Conservation (phyloP, 2,888 invertebrate species). For the Agonopterix subpropinquella region DNA sequence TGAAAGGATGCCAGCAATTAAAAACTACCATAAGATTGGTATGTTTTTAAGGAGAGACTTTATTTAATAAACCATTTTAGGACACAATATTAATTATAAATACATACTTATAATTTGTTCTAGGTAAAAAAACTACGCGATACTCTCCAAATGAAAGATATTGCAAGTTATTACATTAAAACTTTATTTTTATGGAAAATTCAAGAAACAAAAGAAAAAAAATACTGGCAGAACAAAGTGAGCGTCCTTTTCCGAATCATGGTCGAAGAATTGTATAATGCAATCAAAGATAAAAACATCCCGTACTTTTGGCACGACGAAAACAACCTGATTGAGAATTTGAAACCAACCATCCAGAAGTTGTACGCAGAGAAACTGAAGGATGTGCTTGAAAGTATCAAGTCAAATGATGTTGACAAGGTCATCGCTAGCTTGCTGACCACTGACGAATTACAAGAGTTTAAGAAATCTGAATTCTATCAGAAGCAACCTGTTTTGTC, state of each 20-base stretch:
- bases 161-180: constrained; percentile 77
- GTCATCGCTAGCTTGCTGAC: constrained; percentile 35
- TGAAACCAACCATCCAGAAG: constrained; percentile 38
- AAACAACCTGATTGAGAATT: constrained; percentile 46
- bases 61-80: no score
- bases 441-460: constrained; percentile 34
- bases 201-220: constrained; percentile 34
- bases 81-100: neutral
- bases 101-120: constrained; percentile 14
- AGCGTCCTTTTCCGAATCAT: constrained; percentile 43
- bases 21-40: constrained; percentile 64
- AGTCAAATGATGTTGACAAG: constrained; percentile 41
- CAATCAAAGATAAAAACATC: constrained; percentile 39
- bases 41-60: constrained; percentile 8
- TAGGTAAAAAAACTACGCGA: constrained; percentile 72
- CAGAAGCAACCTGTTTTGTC: constrained; percentile 17
- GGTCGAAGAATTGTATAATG: constrained; percentile 44
- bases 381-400: constrained; percentile 47
- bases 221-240: constrained; percentile 48
- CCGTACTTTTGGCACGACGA: constrained; percentile 54
- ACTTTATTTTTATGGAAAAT: constrained; percentile 68
- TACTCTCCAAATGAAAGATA: constrained; percentile 45
- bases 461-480: constrained; percentile 44
- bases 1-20: constrained; percentile 54
- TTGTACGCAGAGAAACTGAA: constrained; percentile 47